Evolutionary conservation across 2,888 invertebrate genomes (phyloP), one percentile per base, ranked within the genome.

Genomic region (Drosophila vallismaia): DNA sequence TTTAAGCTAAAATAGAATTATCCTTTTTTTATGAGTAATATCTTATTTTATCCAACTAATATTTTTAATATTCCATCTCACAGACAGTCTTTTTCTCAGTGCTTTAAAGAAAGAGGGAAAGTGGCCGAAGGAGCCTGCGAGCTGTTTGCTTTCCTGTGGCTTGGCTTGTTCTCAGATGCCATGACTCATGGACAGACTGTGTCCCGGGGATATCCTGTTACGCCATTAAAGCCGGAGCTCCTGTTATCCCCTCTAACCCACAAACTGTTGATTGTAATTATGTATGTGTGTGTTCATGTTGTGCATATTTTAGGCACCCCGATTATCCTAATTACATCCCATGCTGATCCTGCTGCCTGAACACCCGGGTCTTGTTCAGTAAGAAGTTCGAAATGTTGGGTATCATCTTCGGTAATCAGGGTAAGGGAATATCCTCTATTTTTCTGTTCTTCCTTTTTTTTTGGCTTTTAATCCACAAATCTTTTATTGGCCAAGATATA

Each of bases 301-400:
- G 7, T 83, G 84, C 67, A 88, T 80, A 82, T 86, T 86, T 86
- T 69, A 76, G 51, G 51, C 53, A 46, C 63, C 76, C 50, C 71
- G 57, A 75, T 84, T 84, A 70, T 75, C 72, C 60, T 80, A 80
- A 88, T 86, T 84, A 77, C 71, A 62, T 59, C 74, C 52, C 56
- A 52, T 12, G 48, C 40, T 28, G 46, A 10, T 45, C 9, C 44
- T 44, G 24, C 10, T 42, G 12, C 9, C 12, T 14, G 40, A 40
- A n/a, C 36, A 5, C n/a, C 36, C 44, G 24, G 68, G 14, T 26
- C 36, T 53, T 5, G 6, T 10, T 10, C 9, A 28, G 14, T 24
- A n/a, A 19, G 42, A 6, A 24, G 38, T 29, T 8, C 26, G 6
- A 28, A 48, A 26, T 4, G 9, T 12, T 6, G 40, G 24, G 10